phyloP scores from a whole-genome alignment of 2,797 vertebrate genomes.

The Delichon dasypus region DNA sequence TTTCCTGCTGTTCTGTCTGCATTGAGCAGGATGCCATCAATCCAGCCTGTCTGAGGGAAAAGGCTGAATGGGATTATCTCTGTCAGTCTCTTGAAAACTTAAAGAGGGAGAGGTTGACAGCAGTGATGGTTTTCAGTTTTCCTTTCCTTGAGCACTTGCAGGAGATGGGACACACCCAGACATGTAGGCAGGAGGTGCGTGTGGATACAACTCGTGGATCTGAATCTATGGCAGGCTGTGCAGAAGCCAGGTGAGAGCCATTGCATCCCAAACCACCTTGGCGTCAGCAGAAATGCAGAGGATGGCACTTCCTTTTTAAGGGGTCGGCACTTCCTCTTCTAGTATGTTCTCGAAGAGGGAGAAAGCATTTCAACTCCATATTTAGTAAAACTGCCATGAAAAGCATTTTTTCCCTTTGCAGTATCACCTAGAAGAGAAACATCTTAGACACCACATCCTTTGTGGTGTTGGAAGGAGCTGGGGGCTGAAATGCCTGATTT shows the following conservation, averaged over 20 bases:
- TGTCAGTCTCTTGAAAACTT: background rate
- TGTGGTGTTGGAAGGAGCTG: background rate
- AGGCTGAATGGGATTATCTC: background rate
- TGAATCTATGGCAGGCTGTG: background rate
- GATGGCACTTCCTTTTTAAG: background rate
- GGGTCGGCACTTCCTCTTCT: background rate
- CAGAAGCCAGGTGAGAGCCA: background rate
- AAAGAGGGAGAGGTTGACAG: background rate
- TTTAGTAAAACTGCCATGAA: background rate
- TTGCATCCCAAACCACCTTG: constrained; percentile 26
- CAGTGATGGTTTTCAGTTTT: background rate
- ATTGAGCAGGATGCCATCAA: background rate
- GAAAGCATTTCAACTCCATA: background rate
- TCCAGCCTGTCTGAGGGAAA: background rate
- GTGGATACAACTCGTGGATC: background rate
- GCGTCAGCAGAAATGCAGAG: background rate
- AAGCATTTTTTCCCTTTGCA: background rate
- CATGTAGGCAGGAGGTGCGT: fast-evolving
- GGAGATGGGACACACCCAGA: background rate
- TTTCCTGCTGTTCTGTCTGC: constrained; percentile 23
- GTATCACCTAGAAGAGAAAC: background rate
- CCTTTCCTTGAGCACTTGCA: background rate
- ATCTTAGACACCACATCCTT: background rate
- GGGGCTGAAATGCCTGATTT: background rate
- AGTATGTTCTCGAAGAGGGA: fast-evolving